Conservation (phyloP, 2,797 vertebrate species). For the Amazona ochrocephala region DNA sequence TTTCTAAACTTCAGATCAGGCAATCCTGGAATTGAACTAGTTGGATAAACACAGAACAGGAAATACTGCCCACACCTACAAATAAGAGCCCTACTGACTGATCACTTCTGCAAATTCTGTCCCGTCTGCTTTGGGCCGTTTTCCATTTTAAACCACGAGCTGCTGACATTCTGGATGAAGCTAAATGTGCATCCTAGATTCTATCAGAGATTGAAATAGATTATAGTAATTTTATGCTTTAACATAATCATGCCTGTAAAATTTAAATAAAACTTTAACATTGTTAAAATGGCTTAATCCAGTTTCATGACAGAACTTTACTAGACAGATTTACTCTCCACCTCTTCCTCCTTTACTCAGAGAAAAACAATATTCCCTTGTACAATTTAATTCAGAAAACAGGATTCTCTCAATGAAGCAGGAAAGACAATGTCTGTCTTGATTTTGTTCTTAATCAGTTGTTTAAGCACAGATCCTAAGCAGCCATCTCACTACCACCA, state of each 20-base stretch:
- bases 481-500: not conserved
- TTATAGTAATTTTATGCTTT: not conserved
- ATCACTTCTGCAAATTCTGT: not conserved
- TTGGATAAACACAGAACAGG: not conserved
- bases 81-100: not conserved
- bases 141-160: not conserved
- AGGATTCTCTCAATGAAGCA: not conserved
- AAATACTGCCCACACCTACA: not conserved
- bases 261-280: not conserved
- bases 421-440: not conserved
- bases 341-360: not conserved
- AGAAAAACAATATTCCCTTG: not conserved
- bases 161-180: not conserved
- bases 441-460: not conserved
- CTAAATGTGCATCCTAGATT: not conserved
- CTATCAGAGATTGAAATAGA: not conserved
- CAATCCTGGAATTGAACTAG: not conserved
- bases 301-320: not conserved
- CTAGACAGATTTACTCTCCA: not conserved
- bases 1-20: not conserved
- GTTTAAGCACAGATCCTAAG: not conserved
- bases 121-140: not conserved
- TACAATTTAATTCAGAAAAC: not conserved
- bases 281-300: not conserved
- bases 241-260: not conserved